Evolutionary conservation across 2,797 vertebrate species (phyloP).

Genomic region (Pangasius djambal): DNA sequence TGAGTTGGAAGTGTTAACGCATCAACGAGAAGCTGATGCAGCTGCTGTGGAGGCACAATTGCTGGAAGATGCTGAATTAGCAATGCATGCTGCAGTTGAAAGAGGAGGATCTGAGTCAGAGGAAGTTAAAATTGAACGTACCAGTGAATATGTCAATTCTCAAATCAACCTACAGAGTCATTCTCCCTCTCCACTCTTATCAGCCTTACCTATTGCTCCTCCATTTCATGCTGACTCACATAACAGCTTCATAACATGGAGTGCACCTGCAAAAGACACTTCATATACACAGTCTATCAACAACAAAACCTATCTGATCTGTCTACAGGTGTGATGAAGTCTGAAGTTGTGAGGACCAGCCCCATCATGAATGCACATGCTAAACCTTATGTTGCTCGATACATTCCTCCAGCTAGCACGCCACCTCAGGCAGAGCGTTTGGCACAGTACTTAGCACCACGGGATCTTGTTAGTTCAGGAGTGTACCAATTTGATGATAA

Average conservation of each 20-base stretch:
- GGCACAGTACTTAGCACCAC: constrained; percentile 51
- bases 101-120: constrained; percentile 18
- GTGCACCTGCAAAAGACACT: background rate
- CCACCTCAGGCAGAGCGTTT: constrained; percentile 18
- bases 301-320: too few relatives aligned
- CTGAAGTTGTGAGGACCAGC: background rate
- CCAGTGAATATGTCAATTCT: constrained; percentile 44
- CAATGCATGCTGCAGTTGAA: background rate
- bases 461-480: constrained; percentile 48
- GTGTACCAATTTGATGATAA: constrained; percentile 58
- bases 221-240: background rate
- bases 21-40: constrained; percentile 40
- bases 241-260: background rate
- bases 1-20: constrained; percentile 46
- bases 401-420: background rate
- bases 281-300: background rate
- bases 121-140: constrained; percentile 28
- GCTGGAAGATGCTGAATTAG: constrained; percentile 26
- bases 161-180: background rate
- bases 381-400: background rate
- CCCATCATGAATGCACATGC: background rate
- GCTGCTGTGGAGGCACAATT: constrained; percentile 25
- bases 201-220: background rate
- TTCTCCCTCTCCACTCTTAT: too few relatives aligned
- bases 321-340: background rate